Evolutionary conservation across 2,888 invertebrate genomes (phyloP).

Genomic region (Hirtodrosophila duncani): DNA sequence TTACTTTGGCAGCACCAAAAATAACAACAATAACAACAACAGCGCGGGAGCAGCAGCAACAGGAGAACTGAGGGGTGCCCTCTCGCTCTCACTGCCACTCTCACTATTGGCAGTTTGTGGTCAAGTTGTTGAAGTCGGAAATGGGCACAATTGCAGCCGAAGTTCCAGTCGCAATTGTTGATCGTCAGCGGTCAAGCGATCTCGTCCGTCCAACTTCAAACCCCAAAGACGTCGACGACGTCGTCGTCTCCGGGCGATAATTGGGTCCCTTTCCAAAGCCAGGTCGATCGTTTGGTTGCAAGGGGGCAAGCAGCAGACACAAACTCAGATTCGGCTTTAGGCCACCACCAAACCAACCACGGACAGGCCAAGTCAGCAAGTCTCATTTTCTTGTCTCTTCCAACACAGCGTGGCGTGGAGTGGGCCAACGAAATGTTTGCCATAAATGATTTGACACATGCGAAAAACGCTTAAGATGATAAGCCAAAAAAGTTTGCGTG

Average conservation of each 20-base stretch:
- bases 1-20: slow-evolving; percentile 56
- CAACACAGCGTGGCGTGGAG: slow-evolving; percentile 14
- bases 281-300: background rate
- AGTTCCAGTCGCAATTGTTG: slow-evolving; percentile 22
- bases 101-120: slow-evolving; percentile 31
- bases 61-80: background rate
- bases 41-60: background rate
- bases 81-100: background rate
- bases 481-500: slow-evolving; percentile 4
- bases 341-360: too few species aligned
- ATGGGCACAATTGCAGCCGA: slow-evolving; percentile 51
- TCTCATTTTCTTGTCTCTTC: too few species aligned
- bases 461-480: slow-evolving; percentile 14
- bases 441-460: slow-evolving; percentile 24
- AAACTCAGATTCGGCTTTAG: too few species aligned
- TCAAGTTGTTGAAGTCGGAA: slow-evolving; percentile 64
- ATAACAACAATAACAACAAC: slow-evolving; percentile 19
- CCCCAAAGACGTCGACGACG: slow-evolving; percentile 24
- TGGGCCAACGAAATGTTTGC: background rate
- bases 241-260: slow-evolving; percentile 60
- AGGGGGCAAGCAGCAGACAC: too few species aligned
- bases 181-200: slow-evolving; percentile 48
- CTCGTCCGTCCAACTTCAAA: background rate
- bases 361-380: too few species aligned
- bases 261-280: slow-evolving; percentile 65